A percentile compares a stretch with the other conserved stretches of the same genome.
Conservation (phyloP, 1,140 invertebrate species). For the Drosophila sproati region DNA sequence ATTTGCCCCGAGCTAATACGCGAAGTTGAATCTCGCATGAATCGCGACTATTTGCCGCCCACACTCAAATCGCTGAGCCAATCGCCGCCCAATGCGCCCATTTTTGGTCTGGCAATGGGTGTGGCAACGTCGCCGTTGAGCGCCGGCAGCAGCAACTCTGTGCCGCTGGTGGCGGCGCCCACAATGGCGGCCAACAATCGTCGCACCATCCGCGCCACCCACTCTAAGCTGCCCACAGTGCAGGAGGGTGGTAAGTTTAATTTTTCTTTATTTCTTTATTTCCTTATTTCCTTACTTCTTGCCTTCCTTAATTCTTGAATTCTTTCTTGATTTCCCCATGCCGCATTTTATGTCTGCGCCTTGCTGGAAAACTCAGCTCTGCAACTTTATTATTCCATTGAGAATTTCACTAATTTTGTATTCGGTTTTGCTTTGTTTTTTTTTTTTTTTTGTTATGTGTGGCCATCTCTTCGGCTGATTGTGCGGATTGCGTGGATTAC, state of each 20-base stretch:
- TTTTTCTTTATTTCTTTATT: conserved; percentile 7
- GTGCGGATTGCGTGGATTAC: not conserved
- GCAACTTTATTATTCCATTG: not conserved
- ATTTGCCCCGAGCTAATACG: conserved; percentile 94
- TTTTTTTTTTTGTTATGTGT: conserved; percentile 11
- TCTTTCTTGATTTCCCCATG: not conserved
- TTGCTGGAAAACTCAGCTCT: not conserved
- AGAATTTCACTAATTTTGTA: not conserved
- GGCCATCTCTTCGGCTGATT: not conserved
- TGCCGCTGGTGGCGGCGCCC: conserved; percentile 57
- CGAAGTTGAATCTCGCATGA: conserved; percentile 95
- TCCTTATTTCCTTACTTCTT: not conserved
- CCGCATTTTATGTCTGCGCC: not conserved
- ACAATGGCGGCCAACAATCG: conserved; percentile 65
- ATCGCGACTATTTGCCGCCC: conserved; percentile 90
- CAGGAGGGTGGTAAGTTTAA: conserved; percentile 86
- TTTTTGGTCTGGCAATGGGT: conserved; percentile 46
- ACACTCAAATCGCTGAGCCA: conserved; percentile 85
- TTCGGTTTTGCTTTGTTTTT: conserved; percentile 5
- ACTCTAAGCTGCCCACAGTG: conserved; percentile 86
- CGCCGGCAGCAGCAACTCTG: conserved; percentile 45
- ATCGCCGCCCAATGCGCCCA: conserved; percentile 68
- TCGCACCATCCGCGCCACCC: conserved; percentile 66
- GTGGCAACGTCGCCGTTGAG: conserved; percentile 29
- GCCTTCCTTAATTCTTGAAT: not conserved